A percentile compares a stretch with the other conserved stretches of the same genome.
These are phyloP conservation scores for Platycheirus albimanus DNA, from an alignment of 2,888 invertebrate species.

Conservation along the genomic window DNA sequence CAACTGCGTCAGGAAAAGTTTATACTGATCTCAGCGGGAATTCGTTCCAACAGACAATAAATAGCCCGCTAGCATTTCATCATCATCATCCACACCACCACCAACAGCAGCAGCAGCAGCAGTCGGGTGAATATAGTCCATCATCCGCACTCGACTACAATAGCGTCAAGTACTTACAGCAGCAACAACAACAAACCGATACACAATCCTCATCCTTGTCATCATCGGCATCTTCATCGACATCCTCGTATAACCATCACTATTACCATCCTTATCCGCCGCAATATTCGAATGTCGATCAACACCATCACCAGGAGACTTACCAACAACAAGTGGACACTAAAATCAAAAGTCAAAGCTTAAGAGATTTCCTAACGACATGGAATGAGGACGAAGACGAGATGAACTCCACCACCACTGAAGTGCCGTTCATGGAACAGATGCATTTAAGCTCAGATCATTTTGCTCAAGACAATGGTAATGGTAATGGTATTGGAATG, in stretches of 20 bases:
- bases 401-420: slow-evolving; percentile 45
- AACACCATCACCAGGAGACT: slow-evolving; percentile 8
- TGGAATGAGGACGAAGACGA: slow-evolving; percentile 83
- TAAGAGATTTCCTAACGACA: slow-evolving; percentile 81
- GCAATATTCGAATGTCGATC: slow-evolving; percentile 31
- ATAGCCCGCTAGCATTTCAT: slow-evolving; percentile 40
- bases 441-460: slow-evolving; percentile 55
- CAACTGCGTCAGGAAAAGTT: slow-evolving; percentile 42
- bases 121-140: slow-evolving; percentile 38
- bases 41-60: slow-evolving; percentile 51
- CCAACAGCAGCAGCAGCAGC: slow-evolving; percentile 29
- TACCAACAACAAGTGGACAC: slow-evolving; percentile 64
- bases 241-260: slow-evolving; percentile 57
- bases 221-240: slow-evolving; percentile 46
- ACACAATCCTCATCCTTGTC: slow-evolving; percentile 36
- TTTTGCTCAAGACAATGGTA: slow-evolving; percentile 31
- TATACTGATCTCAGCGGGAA: slow-evolving; percentile 72
- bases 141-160: slow-evolving; percentile 45
- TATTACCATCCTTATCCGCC: slow-evolving; percentile 65
- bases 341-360: slow-evolving; percentile 78
- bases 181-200: slow-evolving; percentile 51
- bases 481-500: too few relatives aligned
- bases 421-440: slow-evolving; percentile 55
- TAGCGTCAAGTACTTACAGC: slow-evolving; percentile 64
- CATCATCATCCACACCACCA: too few relatives aligned